Evolutionary conservation across 2,888 invertebrate genomes (phyloP).

Genomic region (Hydriomena furcata): DNA sequence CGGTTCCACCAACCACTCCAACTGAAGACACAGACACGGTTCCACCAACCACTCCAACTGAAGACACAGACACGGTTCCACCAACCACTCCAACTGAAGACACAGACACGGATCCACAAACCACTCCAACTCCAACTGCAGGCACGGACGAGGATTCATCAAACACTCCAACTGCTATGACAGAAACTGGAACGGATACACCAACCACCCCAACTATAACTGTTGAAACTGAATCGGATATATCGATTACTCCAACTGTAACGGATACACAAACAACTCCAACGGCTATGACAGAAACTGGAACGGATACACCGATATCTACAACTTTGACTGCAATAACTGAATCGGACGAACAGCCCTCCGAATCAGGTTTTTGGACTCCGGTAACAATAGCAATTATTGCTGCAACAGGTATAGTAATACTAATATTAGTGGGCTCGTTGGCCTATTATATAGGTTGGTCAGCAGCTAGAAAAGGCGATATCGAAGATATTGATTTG

Average conservation of each 20-base stretch:
- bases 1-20: too few species aligned
- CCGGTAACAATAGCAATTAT: constrained; percentile 46
- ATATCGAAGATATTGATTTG: constrained; percentile 26
- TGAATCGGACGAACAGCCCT: too few species aligned
- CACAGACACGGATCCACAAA: too few species aligned
- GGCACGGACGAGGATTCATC: too few species aligned
- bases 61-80: too few species aligned
- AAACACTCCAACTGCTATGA: too few species aligned
- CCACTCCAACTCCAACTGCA: too few species aligned
- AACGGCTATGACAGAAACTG: constrained; percentile 3
- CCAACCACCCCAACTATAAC: constrained; percentile 1
- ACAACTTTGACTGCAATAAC: too few species aligned
- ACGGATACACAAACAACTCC: too few species aligned
- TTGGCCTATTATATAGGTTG: constrained; percentile 48
- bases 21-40: too few species aligned
- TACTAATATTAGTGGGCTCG: constrained; percentile 36
- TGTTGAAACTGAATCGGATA: constrained; percentile 1
- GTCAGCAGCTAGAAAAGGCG: constrained; percentile 25
- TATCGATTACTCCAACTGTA: not conserved
- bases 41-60: too few species aligned
- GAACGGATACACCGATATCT: not conserved
- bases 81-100: too few species aligned
- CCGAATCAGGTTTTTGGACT: constrained; percentile 51
- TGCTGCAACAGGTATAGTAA: constrained; percentile 38
- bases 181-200: constrained; percentile 1